phyloP scores from a whole-genome alignment of 2,797 vertebrate genomes.

The Pseudochirops cupreus region DNA sequence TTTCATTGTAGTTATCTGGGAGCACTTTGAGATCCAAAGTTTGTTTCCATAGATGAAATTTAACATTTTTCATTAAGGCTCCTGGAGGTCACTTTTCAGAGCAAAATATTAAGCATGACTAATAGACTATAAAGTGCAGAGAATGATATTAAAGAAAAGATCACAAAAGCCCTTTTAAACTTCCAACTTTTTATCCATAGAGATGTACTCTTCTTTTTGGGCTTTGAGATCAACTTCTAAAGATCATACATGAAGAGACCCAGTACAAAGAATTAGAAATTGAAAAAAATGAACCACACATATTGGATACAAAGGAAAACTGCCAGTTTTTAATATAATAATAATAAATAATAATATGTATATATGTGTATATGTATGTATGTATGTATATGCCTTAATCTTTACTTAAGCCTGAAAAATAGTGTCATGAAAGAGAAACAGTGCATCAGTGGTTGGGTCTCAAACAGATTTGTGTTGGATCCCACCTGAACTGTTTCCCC shows the following conservation, averaged over 20 bases:
- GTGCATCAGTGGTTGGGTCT: neutral
- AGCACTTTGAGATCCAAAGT: conserved; percentile 38
- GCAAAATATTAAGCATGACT: conserved; percentile 15
- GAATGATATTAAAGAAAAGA: conserved; percentile 39
- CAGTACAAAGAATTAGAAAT: neutral
- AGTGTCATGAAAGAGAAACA: neutral
- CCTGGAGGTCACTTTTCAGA: conserved; percentile 44
- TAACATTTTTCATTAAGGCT: conserved; percentile 15
- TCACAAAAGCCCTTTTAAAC: conserved; percentile 27
- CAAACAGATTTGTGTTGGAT: neutral
- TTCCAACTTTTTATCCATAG: conserved; percentile 55
- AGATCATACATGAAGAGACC: neutral
- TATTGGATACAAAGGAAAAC: neutral
- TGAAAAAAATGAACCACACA: neutral
- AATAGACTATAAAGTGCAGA: conserved; percentile 30
- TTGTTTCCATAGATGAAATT: conserved; percentile 12
- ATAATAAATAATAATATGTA: no score
- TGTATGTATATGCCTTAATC: no score
- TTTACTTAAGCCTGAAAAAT: neutral
- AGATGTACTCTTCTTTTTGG: conserved; percentile 30
- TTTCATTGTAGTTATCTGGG: neutral
- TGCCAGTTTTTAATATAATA: neutral
- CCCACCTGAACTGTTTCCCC: neutral
- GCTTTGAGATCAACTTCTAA: conserved; percentile 30
- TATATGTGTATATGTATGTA: no score